These are phyloP conservation scores for Pyrrhura leucotis DNA, from an alignment of 2,797 vertebrate species.

Conservation along the genomic window DNA sequence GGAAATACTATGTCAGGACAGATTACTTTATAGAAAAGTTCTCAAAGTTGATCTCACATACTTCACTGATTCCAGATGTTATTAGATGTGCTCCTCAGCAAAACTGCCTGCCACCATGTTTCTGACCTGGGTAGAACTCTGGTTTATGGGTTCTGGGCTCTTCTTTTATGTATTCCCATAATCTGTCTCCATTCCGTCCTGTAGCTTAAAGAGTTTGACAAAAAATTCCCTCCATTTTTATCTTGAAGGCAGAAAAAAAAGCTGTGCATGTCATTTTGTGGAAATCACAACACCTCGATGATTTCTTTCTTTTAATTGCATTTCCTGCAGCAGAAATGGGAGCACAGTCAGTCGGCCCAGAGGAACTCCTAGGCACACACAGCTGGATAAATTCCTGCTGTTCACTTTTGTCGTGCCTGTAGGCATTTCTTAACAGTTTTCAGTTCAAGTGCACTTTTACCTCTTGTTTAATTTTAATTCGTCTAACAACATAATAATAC, in stretches of 20 bases:
- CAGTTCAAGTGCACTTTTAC: conserved; percentile 55
- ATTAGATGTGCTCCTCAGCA: neutral
- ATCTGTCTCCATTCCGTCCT: neutral
- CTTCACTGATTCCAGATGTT: neutral
- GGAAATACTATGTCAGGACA: neutral
- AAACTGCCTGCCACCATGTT: neutral
- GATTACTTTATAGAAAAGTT: neutral
- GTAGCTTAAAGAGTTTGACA: neutral
- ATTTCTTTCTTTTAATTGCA: neutral
- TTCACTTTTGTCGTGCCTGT: conserved; percentile 53
- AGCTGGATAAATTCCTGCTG: conserved; percentile 36
- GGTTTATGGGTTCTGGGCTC: neutral
- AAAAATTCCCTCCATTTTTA: conserved; percentile 3
- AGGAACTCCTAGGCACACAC: conserved; percentile 8
- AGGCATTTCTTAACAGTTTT: conserved; percentile 66
- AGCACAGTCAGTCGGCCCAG: neutral
- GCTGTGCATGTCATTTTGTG: neutral
- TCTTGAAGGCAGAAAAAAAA: neutral
- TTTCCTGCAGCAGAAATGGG: conserved; percentile 15
- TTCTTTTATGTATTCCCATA: neutral
- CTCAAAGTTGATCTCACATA: neutral
- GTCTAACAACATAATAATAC: conserved; percentile 64
- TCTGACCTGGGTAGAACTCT: neutral
- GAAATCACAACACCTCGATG: neutral
- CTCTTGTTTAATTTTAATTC: conserved; percentile 72